phyloP scores from a whole-genome alignment of 2,888 invertebrate genomes.

The Camponotus fellah region DNA sequence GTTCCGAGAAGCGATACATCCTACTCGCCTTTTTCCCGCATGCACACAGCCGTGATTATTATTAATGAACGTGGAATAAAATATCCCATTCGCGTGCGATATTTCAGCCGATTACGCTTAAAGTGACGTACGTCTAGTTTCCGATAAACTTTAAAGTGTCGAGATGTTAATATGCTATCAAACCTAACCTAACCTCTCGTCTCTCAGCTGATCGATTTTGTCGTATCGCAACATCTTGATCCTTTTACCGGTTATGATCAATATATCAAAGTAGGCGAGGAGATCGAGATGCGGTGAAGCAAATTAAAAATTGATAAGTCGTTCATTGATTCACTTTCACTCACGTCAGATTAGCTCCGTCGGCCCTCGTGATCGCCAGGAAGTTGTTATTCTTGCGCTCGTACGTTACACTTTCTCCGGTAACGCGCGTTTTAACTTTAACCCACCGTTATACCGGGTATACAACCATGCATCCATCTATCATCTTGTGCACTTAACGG shows the following conservation, averaged over 20 bases:
- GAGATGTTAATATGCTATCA: background rate
- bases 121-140: background rate
- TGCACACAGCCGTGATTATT: slow-evolving; percentile 3
- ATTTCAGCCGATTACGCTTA: slow-evolving; percentile 1
- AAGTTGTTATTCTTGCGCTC: slow-evolving; percentile 26
- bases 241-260: background rate
- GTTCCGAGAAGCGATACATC: background rate
- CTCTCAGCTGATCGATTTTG: background rate
- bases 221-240: background rate
- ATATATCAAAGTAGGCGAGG: background rate
- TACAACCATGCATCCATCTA: slow-evolving; percentile 34
- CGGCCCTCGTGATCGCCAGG: background rate
- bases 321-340: slow-evolving; percentile 30
- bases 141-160: background rate
- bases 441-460: background rate
- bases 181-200: background rate
- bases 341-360: slow-evolving; percentile 3
- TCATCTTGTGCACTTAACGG: slow-evolving; percentile 29
- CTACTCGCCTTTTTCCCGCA: background rate
- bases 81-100: background rate
- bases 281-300: background rate
- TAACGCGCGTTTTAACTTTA: slow-evolving; percentile 26
- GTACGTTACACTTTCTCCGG: slow-evolving; percentile 4
- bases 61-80: slow-evolving; percentile 25
- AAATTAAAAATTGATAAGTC: slow-evolving; percentile 7